Base-by-base conservation (phyloP, 2,888 invertebrate genomes). In the Dolomedes plantarius region DNA sequence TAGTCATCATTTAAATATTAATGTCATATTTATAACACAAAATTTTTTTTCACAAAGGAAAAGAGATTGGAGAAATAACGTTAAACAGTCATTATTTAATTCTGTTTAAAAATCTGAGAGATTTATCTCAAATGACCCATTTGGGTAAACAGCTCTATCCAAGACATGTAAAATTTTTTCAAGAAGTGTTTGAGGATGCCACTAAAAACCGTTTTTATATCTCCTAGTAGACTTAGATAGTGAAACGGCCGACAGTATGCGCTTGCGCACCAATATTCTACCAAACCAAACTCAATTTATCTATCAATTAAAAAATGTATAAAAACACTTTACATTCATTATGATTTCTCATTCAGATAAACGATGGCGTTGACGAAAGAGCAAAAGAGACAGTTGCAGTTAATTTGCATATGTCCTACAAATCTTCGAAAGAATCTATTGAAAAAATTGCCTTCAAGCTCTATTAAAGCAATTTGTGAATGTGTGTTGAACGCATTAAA, bases 21-120 rank as follows among this genome's bases (percentile, higher is more conserved):
- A 56, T 29, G n/a, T 85, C n/a, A 62, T 85, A 31, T 73, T 73
- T 29, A 56, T 68, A 0, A 67, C 50, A 0, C 78, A 78, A 39
- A 76, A 62, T 39, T 78, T 50, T n/a, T 78, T 50, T 78, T 32
- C 46, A 46, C n/a, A 46, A 46, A 46, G 46, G 46, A 2, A 46
- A 16, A 46, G 11, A 46, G 46, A 46, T 46, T 46, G 9, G 46
- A 16, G 16, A 46, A 16, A 5, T 36, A 5, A 36, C 36, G 36
- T 36, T 36, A 36, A 36, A 46, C 16, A 9, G 77, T 6, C n/a
- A 78, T 1, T 85, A 85, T 31, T 19, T 72, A 0, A n/a, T 77
- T 3, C 46, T 78, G 3, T 77, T 76, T 28, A 77, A 77, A 46
- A 65, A 64, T 27, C 2, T 65, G 16, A 0, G 36, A 19, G 67